Evolutionary conservation across 2,113 vertebrate genomes (phyloP).

Genomic region (Aleadryas rufinucha): DNA sequence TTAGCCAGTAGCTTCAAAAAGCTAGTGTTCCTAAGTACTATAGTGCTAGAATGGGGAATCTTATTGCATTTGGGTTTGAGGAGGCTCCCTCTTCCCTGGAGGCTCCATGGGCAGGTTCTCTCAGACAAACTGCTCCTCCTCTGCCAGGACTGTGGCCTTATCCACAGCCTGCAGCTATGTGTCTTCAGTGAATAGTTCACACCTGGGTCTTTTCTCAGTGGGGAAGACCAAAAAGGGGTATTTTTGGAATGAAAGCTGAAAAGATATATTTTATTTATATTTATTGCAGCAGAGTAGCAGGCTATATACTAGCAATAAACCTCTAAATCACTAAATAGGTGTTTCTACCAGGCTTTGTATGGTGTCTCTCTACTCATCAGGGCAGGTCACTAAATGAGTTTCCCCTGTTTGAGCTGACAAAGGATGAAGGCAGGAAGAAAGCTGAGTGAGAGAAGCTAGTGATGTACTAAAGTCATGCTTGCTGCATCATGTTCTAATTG

Average conservation of each 20-base stretch:
- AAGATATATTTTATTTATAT: too few species aligned
- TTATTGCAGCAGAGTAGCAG: neutral
- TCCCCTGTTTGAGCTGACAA: neutral
- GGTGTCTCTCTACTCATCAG: neutral
- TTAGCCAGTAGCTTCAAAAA: neutral
- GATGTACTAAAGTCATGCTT: neutral
- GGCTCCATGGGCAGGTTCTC: neutral
- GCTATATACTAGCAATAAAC: neutral
- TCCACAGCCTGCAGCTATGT: neutral
- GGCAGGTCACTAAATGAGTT: neutral
- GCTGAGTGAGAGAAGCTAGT: neutral
- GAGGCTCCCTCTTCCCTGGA: neutral
- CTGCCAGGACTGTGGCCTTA: neutral
- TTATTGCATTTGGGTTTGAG: neutral
- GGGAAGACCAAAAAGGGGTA: neutral
- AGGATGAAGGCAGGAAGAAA: neutral
- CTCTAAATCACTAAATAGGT: neutral
- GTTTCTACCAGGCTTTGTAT: neutral
- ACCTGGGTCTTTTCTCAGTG: neutral
- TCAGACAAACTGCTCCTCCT: neutral
- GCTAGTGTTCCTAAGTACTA: neutral
- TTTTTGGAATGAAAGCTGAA: neutral
- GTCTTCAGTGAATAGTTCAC: neutral
- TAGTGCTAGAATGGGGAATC: neutral
- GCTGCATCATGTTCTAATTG: neutral